Evolutionary conservation across 35 echinoderm and acorn worm species (phyloP).

Genomic region (Heliocidaris tuberculata): DNA sequence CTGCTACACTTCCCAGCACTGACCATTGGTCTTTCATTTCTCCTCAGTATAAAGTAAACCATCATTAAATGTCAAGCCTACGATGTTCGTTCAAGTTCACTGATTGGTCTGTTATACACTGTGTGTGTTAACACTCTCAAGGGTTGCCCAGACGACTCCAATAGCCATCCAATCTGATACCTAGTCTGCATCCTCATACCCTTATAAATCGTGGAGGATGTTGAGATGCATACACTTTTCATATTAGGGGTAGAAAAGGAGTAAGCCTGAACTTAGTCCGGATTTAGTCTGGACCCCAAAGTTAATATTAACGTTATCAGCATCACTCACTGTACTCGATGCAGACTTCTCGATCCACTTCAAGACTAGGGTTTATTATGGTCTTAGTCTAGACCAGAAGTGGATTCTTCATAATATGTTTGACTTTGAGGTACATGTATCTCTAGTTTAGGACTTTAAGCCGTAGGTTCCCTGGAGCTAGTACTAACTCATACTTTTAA

Average conservation of each 20-base stretch:
- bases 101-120: neutral
- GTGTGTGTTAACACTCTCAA: neutral
- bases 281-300: too few species aligned
- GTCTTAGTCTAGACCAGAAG: too few species aligned
- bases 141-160: conserved; percentile 13
- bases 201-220: neutral
- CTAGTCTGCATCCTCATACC: neutral
- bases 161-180: neutral
- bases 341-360: too few species aligned
- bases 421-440: too few species aligned
- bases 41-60: neutral
- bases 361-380: too few species aligned
- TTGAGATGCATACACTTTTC: neutral
- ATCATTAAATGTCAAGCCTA: neutral
- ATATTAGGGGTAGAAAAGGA: neutral
- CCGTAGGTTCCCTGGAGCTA: too few species aligned
- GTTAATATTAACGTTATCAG: too few species aligned
- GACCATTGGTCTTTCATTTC: neutral
- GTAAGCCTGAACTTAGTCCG: too few species aligned
- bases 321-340: too few species aligned
- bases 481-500: too few species aligned
- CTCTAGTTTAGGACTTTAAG: too few species aligned
- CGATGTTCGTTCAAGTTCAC: neutral
- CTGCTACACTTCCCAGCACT: neutral
- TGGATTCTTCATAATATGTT: too few species aligned